Conservation (phyloP, 1,140 invertebrate species). For the Drosophila simulans region DNA sequence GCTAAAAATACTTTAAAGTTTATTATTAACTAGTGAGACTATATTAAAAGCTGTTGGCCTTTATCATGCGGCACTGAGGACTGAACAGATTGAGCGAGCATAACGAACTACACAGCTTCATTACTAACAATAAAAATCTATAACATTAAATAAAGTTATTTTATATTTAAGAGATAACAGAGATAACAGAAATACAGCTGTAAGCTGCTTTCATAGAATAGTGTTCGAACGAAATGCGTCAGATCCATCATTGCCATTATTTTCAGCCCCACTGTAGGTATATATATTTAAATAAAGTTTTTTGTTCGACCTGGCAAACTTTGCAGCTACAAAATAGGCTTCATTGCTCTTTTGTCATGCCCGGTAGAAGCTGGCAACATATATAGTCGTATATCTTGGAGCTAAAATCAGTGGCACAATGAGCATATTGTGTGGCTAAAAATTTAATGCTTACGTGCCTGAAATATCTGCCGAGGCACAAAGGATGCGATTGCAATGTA, state of each 20-base stretch:
- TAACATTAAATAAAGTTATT: not conserved
- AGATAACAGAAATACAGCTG: too few relatives aligned
- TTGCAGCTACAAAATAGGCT: slow-evolving; percentile 65
- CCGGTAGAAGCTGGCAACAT: slow-evolving; percentile 14
- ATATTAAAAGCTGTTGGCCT: slow-evolving; percentile 16
- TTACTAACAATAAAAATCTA: not conserved
- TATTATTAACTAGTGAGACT: slow-evolving; percentile 54
- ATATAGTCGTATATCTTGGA: slow-evolving; percentile 48
- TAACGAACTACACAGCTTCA: not conserved
- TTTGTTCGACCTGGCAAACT: slow-evolving; percentile 46
- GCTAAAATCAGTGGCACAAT: slow-evolving; percentile 70
- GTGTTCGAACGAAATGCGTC: not conserved
- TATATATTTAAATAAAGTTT: slow-evolving; percentile 65
- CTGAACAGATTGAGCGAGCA: not conserved
- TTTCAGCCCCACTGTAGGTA: slow-evolving; percentile 1
- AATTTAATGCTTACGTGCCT: slow-evolving; percentile 73
- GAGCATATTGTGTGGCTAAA: slow-evolving; percentile 59
- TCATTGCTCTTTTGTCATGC: slow-evolving; percentile 70
- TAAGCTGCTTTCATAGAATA: too few relatives aligned
- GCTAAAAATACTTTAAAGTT: slow-evolving; percentile 46
- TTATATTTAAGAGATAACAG: not conserved
- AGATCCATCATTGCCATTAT: slow-evolving; percentile 1
- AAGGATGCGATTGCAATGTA: slow-evolving; percentile 48
- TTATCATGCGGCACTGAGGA: slow-evolving; percentile 5
- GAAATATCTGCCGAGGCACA: slow-evolving; percentile 42